Percentiles rank a stretch among this genome's conserved stretches.
phyloP scores from a whole-genome alignment of 2,113 vertebrate genomes.

The Petrocephalus zakoni region DNA sequence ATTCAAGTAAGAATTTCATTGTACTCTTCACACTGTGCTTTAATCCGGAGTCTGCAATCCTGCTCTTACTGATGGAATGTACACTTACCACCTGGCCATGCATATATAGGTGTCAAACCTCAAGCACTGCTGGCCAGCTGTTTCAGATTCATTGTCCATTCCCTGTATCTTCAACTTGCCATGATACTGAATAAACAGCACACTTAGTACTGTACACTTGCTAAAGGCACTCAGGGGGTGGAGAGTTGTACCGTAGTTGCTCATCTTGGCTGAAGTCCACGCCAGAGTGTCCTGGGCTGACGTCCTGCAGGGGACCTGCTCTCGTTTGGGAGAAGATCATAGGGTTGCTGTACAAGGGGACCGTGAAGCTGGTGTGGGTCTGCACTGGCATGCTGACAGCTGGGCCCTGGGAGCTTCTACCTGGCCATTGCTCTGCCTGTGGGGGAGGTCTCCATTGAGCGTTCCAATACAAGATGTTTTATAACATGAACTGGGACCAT shows the following conservation, averaged over 20 bases:
- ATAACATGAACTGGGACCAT: not conserved
- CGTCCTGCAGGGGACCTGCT: slow-evolving; percentile 50
- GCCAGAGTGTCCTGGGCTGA: slow-evolving; percentile 57
- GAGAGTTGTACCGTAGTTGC: slow-evolving; percentile 56
- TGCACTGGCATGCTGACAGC: slow-evolving; percentile 54
- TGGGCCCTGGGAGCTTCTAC: slow-evolving; percentile 50
- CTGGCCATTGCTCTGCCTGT: slow-evolving; percentile 43
- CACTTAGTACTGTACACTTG: not conserved
- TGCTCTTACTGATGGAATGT: not conserved
- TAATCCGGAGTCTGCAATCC: no score
- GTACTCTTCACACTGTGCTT: no score
- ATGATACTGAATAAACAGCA: not conserved
- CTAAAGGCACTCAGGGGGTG: not conserved
- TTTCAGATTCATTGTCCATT: not conserved
- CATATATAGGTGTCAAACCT: not conserved
- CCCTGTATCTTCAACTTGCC: not conserved
- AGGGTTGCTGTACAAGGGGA: slow-evolving; percentile 69
- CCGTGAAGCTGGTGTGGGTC: slow-evolving; percentile 56
- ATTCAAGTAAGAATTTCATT: no score
- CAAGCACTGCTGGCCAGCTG: not conserved
- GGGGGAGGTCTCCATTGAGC: not conserved
- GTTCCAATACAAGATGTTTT: not conserved
- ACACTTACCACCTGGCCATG: not conserved
- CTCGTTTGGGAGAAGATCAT: slow-evolving; percentile 66
- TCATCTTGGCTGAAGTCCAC: slow-evolving; percentile 60